Evolutionary conservation across 1,140 invertebrate species (phyloP), one percentile per base, ranked within the genome.

Genomic region (Teleopsis dalmanni): DNA sequence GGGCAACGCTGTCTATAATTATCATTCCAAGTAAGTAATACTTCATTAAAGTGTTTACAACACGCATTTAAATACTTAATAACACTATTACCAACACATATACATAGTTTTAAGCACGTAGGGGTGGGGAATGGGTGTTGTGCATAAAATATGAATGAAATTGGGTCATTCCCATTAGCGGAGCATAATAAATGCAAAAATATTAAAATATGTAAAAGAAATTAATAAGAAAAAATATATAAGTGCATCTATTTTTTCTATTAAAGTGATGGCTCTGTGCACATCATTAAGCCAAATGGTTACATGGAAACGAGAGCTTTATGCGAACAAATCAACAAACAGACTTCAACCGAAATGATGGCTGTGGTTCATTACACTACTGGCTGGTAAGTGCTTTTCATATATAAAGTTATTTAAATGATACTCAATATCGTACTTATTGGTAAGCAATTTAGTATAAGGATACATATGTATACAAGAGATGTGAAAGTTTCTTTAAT

Each of bases 341-440:
- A 71, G 54, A 70, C 68, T 42, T 46, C 65, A 36, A 70, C 63
- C 50, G 68, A 71, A 62, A 69, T 70, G 67, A 65, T 65, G 65
- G 65, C 67, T 40, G 67, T 71, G 45, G 68, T 71, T 40, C 67
- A 71, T 63, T 77, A 81, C 55, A 81, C 80, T 13, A 80, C 74
- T 48, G 80, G 81, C 59, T 83, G 81, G 81, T 83, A 70, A 75
- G 73, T 69, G 45, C 42, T 21, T 2, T 36, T 29, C 19, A 16
- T 9, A 42, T 42, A 14, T 14, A 11, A 19, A 47, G 14, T n/a
- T 9, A 18, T 37, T 37, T 47, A 2, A 33, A 23, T 23, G 33
- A 25, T 4, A 34, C 33, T 13, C 10, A 19, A 37, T 21, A 42
- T n/a, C n/a, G n/a, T n/a, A n/a, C n/a, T n/a, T n/a, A n/a, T n/a